Conservation (phyloP, 2,888 invertebrate species). For the Rhingia campestris region DNA sequence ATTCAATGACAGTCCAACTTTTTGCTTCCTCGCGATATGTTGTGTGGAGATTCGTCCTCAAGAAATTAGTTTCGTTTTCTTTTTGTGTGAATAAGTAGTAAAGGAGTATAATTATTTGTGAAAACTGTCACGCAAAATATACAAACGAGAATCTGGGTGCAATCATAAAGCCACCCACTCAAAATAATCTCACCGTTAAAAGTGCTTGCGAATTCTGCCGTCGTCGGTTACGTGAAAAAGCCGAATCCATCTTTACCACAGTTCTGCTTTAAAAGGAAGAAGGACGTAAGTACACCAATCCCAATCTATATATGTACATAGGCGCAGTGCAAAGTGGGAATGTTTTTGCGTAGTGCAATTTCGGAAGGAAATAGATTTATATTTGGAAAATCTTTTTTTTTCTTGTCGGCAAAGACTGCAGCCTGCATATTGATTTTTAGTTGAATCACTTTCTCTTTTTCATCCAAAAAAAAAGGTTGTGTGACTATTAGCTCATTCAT, state of each 20-base stretch:
- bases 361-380: background rate
- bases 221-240: conserved; percentile 11
- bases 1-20: conserved; percentile 41
- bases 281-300: conserved; percentile 39
- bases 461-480: conserved; percentile 40
- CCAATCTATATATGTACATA: background rate
- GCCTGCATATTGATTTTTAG: conserved; percentile 64
- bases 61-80: conserved; percentile 15
- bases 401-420: conserved; percentile 8
- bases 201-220: background rate
- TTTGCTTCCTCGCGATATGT: conserved; percentile 41
- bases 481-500: conserved; percentile 57
- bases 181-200: background rate
- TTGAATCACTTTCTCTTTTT: conserved; percentile 66
- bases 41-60: conserved; percentile 25
- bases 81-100: conserved; percentile 10
- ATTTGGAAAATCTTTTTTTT: background rate
- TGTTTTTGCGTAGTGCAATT: conserved; percentile 27
- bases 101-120: conserved; percentile 26
- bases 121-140: conserved; percentile 14
- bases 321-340: background rate
- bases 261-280: conserved; percentile 27
- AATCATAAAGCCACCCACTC: conserved; percentile 2
- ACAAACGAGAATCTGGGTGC: conserved; percentile 4
- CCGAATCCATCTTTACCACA: conserved; percentile 12